A percentile compares a stretch with the other conserved stretches of the same genome.
Conservation (phyloP, 2,797 vertebrate genomes). For the Helicolenus hilgendorfi region DNA sequence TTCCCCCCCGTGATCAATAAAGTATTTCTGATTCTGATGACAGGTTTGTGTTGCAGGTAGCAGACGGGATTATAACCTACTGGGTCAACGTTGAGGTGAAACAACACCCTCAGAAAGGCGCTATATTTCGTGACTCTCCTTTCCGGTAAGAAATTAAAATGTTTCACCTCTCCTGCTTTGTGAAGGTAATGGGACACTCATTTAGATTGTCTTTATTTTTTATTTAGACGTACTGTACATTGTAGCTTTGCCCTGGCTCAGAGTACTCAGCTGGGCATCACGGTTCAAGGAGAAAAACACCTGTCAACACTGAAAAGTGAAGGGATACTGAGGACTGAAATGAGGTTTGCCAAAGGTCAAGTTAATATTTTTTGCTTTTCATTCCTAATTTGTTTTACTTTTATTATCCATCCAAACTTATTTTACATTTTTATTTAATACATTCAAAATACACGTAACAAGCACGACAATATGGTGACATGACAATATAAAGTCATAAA, state of each 20-base stretch:
- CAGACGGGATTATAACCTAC: conserved; percentile 62
- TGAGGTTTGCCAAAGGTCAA: conserved; percentile 83
- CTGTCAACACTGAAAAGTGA: conserved; percentile 39
- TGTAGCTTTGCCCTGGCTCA: conserved; percentile 69
- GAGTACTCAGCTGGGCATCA: conserved; percentile 26
- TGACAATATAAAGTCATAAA: fast-evolving
- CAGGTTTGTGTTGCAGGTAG: conserved; percentile 42
- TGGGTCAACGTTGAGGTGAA: conserved; percentile 64
- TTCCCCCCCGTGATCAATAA: too few species aligned
- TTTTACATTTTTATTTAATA: background rate
- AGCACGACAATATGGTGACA: fast-evolving
- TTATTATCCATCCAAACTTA: background rate
- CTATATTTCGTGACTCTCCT: conserved; percentile 51
- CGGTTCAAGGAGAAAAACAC: background rate
- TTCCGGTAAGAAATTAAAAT: conserved; percentile 58
- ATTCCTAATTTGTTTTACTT: background rate
- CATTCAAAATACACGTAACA: fast-evolving
- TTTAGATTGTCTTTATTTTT: background rate
- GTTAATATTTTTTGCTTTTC: background rate
- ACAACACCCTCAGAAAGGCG: background rate
- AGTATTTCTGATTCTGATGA: background rate
- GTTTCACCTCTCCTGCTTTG: background rate
- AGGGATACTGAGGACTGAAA: conserved; percentile 63
- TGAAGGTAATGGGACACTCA: background rate
- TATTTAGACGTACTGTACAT: conserved; percentile 55